A percentile compares a stretch with the other conserved stretches of the same genome.
phyloP scores from a whole-genome alignment of 1,140 invertebrate species.

The Drosophila novamexicana region DNA sequence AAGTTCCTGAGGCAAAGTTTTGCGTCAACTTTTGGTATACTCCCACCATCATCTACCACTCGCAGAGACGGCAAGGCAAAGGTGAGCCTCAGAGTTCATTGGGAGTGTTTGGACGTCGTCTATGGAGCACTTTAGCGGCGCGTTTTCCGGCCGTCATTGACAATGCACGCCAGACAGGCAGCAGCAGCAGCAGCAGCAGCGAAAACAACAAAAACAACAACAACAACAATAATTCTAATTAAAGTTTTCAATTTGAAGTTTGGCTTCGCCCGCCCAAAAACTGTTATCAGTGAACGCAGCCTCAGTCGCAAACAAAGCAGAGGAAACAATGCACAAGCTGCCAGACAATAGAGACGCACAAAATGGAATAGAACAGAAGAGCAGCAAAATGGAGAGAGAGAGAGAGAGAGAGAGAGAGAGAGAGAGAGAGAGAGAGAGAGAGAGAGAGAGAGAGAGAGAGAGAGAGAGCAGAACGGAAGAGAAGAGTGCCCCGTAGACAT shows the following conservation, averaged over 20 bases:
- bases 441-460: neutral
- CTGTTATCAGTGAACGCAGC: conserved; percentile 68
- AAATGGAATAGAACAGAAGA: conserved; percentile 6
- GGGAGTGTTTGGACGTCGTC: conserved; percentile 41
- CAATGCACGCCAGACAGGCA: conserved; percentile 60
- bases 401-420: neutral
- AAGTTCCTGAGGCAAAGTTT: conserved; percentile 79
- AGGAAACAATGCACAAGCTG: conserved; percentile 62
- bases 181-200: conserved; percentile 33
- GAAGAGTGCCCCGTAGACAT: neutral
- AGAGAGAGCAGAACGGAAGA: neutral
- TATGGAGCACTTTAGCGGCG: conserved; percentile 61
- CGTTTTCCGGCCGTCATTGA: conserved; percentile 53
- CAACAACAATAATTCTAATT: conserved; percentile 80
- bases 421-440: neutral
- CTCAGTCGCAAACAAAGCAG: conserved; percentile 63
- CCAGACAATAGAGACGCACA: conserved; percentile 66
- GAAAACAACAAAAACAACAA: conserved; percentile 35
- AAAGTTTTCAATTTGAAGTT: conserved; percentile 83
- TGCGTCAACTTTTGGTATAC: conserved; percentile 72
- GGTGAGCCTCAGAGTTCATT: conserved; percentile 57
- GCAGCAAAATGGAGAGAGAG: neutral
- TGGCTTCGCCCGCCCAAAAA: conserved; percentile 44
- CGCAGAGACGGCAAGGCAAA: conserved; percentile 32
- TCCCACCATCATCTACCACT: neutral